Evolutionary conservation across 2,888 invertebrate species (phyloP).

Genomic region (Oeneis ivallda): DNA sequence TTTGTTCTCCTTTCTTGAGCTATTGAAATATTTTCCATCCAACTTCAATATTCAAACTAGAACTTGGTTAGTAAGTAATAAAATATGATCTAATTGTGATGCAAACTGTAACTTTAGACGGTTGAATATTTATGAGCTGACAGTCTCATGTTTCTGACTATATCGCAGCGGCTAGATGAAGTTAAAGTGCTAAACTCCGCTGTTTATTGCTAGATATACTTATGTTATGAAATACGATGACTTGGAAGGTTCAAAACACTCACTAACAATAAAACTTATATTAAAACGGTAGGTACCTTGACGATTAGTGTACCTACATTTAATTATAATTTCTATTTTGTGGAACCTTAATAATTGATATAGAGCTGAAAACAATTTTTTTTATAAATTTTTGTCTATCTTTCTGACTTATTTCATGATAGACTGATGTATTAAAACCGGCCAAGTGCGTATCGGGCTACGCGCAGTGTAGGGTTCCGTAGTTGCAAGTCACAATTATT

Average conservation of each 20-base stretch:
- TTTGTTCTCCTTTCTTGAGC: not conserved
- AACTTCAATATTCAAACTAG: not conserved
- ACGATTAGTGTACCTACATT: too few species aligned
- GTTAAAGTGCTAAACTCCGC: constrained; percentile 1
- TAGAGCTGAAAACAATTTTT: too few species aligned
- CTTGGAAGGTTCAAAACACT: not conserved
- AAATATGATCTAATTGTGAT: constrained; percentile 36
- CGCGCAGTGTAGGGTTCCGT: too few species aligned
- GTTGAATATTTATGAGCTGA: constrained; percentile 38
- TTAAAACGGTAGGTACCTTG: not conserved
- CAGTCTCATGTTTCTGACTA: constrained; percentile 20
- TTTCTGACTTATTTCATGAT: too few species aligned
- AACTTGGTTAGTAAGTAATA: constrained; percentile 25
- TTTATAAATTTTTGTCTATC: too few species aligned
- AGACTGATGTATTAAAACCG: too few species aligned
- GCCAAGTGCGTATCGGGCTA: too few species aligned
- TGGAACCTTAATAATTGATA: too few species aligned
- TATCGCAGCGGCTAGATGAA: constrained; percentile 7
- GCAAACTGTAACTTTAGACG: constrained; percentile 34
- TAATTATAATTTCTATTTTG: too few species aligned
- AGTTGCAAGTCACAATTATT: too few species aligned
- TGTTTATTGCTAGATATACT: constrained; percentile 9
- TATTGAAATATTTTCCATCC: not conserved
- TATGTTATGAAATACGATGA: not conserved
- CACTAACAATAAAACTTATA: not conserved